phyloP scores from a whole-genome alignment of 2,888 invertebrate genomes.

The Eudasyphora cyanicolor region DNA sequence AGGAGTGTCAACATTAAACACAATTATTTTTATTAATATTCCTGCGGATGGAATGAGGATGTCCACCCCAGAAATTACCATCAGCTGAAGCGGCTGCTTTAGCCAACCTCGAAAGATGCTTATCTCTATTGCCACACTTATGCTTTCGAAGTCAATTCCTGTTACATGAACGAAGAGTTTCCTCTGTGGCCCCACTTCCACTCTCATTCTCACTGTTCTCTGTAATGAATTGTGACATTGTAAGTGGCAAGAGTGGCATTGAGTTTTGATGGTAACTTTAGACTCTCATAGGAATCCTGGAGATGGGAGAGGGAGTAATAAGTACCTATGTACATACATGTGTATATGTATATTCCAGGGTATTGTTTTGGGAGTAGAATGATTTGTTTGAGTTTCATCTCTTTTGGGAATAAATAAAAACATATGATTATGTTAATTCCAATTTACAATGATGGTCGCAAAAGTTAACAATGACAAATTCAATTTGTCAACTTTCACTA shows the following conservation, averaged over 20 bases:
- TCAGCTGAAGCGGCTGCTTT: constrained; percentile 4
- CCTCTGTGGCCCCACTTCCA: too few species aligned
- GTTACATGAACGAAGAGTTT: too few species aligned
- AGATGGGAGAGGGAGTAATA: neutral
- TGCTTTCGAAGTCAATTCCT: constrained; percentile 30
- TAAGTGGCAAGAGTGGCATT: constrained; percentile 30
- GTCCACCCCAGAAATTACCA: neutral
- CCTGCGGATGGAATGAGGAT: constrained; percentile 21
- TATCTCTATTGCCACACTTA: constrained; percentile 33
- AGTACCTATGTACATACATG: neutral
- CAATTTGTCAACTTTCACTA: constrained; percentile 13
- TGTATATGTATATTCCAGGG: too few species aligned
- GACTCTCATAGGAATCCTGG: neutral
- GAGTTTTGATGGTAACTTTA: constrained; percentile 33
- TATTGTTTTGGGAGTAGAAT: constrained; percentile 9
- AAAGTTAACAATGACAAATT: constrained; percentile 52
- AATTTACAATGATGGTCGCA: constrained; percentile 51
- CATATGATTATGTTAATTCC: constrained; percentile 59
- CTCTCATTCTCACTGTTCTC: too few species aligned
- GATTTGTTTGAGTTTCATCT: neutral
- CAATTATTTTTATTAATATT: constrained; percentile 39
- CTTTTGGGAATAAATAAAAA: neutral
- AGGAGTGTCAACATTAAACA: constrained; percentile 17
- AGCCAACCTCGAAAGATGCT: constrained; percentile 1
- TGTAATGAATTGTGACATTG: constrained; percentile 27